Evolutionary conservation across 2,113 vertebrate genomes (phyloP).

Genomic region (Phrynocephalus versicolor): DNA sequence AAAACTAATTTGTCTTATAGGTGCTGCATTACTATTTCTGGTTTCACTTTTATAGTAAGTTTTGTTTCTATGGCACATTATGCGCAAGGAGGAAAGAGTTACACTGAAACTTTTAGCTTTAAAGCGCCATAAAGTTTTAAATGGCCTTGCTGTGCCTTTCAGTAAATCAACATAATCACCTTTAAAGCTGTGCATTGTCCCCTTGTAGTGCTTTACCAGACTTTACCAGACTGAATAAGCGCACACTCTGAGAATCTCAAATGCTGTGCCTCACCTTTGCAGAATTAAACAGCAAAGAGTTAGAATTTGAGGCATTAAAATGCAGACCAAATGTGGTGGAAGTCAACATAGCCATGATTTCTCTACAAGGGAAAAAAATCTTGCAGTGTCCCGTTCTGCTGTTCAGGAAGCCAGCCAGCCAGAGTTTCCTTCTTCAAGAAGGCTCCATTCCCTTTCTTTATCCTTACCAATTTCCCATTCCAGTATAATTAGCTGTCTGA

Average conservation of each 20-base stretch:
- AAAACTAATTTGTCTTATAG: too few relatives aligned
- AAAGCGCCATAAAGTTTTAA: constrained; percentile 30
- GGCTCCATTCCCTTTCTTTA: background rate
- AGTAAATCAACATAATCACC: constrained; percentile 29
- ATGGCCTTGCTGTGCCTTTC: constrained; percentile 21
- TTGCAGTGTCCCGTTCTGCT: background rate
- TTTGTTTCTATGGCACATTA: background rate
- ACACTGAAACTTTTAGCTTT: background rate
- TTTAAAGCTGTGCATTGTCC: constrained; percentile 20
- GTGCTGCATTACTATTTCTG: too few relatives aligned
- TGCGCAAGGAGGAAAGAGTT: constrained; percentile 11
- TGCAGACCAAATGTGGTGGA: background rate
- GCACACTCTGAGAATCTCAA: constrained; percentile 3
- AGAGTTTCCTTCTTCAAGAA: background rate
- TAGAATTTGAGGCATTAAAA: background rate
- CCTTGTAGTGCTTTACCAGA: background rate
- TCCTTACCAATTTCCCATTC: too few relatives aligned
- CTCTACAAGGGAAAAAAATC: background rate
- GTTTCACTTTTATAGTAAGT: too few relatives aligned
- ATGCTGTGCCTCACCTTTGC: constrained; percentile 5
- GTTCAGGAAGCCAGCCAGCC: background rate
- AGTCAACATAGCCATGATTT: background rate
- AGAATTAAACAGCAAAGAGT: background rate
- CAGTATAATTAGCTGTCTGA: too few relatives aligned
- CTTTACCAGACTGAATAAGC: constrained; percentile 9